Conservation (phyloP, 2,797 vertebrate species). For the Argyrosomus regius region DNA sequence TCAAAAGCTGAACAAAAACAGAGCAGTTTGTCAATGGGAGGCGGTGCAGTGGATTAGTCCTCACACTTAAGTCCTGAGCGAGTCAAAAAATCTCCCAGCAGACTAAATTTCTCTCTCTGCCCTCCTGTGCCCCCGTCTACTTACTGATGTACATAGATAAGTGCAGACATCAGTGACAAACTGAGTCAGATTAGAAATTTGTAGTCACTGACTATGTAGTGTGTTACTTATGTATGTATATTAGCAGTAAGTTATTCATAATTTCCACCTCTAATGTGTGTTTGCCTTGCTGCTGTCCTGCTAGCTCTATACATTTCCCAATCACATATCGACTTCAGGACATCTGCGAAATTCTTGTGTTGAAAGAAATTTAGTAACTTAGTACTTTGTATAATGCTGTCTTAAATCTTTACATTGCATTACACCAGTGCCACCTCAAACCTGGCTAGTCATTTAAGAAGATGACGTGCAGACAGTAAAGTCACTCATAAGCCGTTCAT, state of each 20-base stretch:
- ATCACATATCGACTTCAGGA: neutral
- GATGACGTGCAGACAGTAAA: no score
- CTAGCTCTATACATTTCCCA: no score
- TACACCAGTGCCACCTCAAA: neutral
- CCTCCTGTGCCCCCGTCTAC: neutral
- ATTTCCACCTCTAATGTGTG: neutral
- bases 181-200: neutral
- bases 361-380: neutral
- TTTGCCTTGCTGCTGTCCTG: no score
- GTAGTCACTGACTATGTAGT: neutral
- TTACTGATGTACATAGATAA: neutral
- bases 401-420: neutral
- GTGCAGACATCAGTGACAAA: neutral
- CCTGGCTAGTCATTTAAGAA: neutral
- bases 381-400: neutral
- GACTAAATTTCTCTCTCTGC: neutral
- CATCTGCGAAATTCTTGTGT: neutral
- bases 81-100: neutral
- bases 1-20: conserved; percentile 51
- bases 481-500: no score
- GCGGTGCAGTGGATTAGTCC: neutral
- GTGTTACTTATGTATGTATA: no score
- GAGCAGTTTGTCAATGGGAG: conserved; percentile 44
- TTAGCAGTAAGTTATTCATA: neutral
- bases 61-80: conserved; percentile 2